Percentiles rank a stretch among this genome's conserved stretches.
Evolutionary conservation across 2,113 vertebrate species (phyloP).

Genomic region (Ariopsis seemanni): DNA sequence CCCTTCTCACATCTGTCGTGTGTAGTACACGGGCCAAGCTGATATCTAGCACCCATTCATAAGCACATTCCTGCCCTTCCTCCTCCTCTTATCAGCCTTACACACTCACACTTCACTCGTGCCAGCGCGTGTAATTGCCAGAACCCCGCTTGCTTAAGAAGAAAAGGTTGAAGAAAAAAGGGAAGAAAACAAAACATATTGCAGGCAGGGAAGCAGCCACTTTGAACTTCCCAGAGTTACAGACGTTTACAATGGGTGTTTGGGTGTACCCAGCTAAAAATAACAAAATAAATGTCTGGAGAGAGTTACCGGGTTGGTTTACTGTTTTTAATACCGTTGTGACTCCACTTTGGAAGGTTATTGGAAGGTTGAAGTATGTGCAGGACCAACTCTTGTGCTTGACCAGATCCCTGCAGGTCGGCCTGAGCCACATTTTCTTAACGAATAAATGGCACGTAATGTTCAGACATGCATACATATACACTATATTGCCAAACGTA

Average conservation of each 20-base stretch:
- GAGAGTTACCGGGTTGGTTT: constrained; percentile 54
- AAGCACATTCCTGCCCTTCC: constrained; percentile 56
- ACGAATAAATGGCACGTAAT: neutral
- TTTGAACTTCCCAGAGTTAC: constrained; percentile 26
- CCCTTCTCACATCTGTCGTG: neutral
- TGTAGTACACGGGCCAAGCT: neutral
- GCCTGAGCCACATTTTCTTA: neutral
- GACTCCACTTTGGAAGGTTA: constrained; percentile 61
- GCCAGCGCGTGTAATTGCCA: constrained; percentile 64
- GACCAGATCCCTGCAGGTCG: neutral
- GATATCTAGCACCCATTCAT: constrained; percentile 61
- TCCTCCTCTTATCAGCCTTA: constrained; percentile 69
- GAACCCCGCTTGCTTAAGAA: constrained; percentile 4
- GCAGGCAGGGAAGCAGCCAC: constrained; percentile 43
- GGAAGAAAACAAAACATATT: constrained; percentile 55
- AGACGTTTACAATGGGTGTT: constrained; percentile 61
- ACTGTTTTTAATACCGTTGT: constrained; percentile 26
- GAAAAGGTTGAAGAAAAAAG: constrained; percentile 41
- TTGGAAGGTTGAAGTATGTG: constrained; percentile 35
- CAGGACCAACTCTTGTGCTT: constrained; percentile 32
- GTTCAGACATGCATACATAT: neutral
- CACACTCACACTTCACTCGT: constrained; percentile 58
- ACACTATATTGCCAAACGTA: too few species aligned
- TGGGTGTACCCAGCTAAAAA: constrained; percentile 55
- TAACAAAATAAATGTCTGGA: constrained; percentile 63